Conservation (phyloP, 2,888 invertebrate species). For the Cephus runcator region DNA sequence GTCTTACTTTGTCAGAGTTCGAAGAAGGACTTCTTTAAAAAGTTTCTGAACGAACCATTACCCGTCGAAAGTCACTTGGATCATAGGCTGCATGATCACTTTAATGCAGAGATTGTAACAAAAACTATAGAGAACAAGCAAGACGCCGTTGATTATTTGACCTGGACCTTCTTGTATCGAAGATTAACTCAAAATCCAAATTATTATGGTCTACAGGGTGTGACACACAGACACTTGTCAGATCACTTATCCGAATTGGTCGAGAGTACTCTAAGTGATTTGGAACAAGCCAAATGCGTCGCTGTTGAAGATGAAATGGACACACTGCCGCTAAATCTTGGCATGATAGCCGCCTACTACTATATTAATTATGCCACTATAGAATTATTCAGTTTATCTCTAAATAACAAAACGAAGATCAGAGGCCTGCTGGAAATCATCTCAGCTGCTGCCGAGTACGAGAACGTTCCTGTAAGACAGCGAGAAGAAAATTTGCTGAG, state of each 20-base stretch:
- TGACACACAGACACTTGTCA: constrained; percentile 95
- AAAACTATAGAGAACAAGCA: constrained; percentile 99
- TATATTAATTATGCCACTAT: constrained; percentile 99
- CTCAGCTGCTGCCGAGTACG: constrained; percentile 96
- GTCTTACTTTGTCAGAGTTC: constrained; percentile 97
- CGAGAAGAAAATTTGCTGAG: constrained; percentile 91
- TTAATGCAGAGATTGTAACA: constrained; percentile 99
- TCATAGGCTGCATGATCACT: constrained; percentile 97
- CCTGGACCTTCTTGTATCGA: constrained; percentile 98
- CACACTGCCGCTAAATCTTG: constrained; percentile 94
- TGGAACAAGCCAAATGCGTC: constrained; percentile 97
- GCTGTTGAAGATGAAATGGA: constrained; percentile 99
- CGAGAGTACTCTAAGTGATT: constrained; percentile 92
- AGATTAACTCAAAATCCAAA: constrained; percentile 99
- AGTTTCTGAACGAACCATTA: constrained; percentile 95
- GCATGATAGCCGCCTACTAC: constrained; percentile 99
- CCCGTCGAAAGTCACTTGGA: constrained; percentile 98
- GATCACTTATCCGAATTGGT: constrained; percentile 98
- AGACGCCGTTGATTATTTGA: constrained; percentile 98
- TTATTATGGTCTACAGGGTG: constrained; percentile 97
- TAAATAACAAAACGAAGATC: constrained; percentile 97
- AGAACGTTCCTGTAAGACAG: constrained; percentile 92
- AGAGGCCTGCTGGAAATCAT: constrained; percentile 97
- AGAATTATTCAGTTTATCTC: constrained; percentile 95
- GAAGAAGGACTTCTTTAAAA: constrained; percentile 98